Evolutionary conservation across 1,140 invertebrate genomes (phyloP), one percentile per base, ranked within the genome.

Genomic region (Halotydeus destructor): DNA sequence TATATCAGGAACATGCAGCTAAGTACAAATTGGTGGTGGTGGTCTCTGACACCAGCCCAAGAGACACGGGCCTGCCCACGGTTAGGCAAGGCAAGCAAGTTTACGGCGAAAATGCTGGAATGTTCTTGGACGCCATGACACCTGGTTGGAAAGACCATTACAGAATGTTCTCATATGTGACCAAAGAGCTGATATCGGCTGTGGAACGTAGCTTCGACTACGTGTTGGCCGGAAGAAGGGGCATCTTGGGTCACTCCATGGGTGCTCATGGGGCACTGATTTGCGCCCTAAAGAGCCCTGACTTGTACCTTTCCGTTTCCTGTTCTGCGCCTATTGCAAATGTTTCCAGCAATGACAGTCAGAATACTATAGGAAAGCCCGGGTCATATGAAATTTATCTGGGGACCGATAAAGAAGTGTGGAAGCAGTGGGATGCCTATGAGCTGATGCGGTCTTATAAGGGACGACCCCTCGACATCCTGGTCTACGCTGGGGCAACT

Each of bases 301-400:
- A 76, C 4, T 63, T 78, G 44, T 99, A 84, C 60, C 71, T 72
- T 50, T 78, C 78, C 30, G 85, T 93, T 0, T 91, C 86, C 44
- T 84, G 84, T n/a, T 97, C 98, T 70, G 72, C 93, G 18, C 88
- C 93, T 0, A 96, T 97, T 54, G 75, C 75, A 38, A 89, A 96
- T 64, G 88, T n/a, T n/a, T n/a, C n/a, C n/a, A n/a, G n/a, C n/a
- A n/a, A n/a, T n/a, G n/a, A n/a, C n/a, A n/a, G n/a, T n/a, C n/a
- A n/a, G n/a, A n/a, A n/a, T n/a, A n/a, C n/a, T n/a, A n/a, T n/a
- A 63, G 9, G 62, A 73, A 30, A 78, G 78, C 53, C 68, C 71
- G 3, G 94, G 88, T 86, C 89, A 89, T 1, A 62, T 74, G 31
- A 85, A 82, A 58, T 82, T 5, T 97, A 96, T 57, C 64, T 98